A percentile compares a stretch with the other conserved stretches of the same genome.
Evolutionary conservation across 53 echinoderm and acorn worm species (phyloP).

Genomic region (Paracentrotus lividus): DNA sequence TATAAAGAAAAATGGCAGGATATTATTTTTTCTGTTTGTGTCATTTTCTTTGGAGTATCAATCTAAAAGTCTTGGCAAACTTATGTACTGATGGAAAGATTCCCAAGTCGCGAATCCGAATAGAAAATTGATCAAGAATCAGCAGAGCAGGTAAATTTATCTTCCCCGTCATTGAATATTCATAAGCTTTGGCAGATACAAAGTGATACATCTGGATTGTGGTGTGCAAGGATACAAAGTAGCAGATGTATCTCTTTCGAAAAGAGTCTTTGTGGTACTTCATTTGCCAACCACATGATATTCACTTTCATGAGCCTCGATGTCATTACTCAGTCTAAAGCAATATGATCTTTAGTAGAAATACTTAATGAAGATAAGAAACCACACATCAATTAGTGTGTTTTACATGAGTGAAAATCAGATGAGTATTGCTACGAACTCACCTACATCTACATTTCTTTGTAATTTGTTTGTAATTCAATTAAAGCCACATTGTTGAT

Average conservation of each 20-base stretch:
- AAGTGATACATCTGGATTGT: background rate
- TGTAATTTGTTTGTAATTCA: background rate
- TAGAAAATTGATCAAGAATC: background rate
- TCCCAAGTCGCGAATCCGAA: no score
- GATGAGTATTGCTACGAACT: no score
- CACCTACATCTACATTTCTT: background rate
- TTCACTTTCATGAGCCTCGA: background rate
- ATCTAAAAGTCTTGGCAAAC: no score
- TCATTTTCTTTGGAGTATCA: no score
- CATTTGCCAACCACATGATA: background rate
- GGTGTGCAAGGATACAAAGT: background rate
- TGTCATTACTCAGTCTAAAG: background rate
- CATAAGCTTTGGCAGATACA: background rate
- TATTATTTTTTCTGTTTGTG: no score
- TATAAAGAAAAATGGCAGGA: no score
- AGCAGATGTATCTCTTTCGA: background rate
- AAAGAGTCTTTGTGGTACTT: background rate
- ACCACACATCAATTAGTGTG: background rate
- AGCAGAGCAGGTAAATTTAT: background rate
- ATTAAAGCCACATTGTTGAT: background rate
- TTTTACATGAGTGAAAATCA: no score
- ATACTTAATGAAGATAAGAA: background rate
- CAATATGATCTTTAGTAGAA: background rate
- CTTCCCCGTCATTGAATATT: background rate
- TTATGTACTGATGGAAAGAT: no score